These are phyloP conservation scores for Sternarchorhynchus goeldii DNA, from an alignment of 2,797 vertebrate species.

Conservation along the genomic window DNA sequence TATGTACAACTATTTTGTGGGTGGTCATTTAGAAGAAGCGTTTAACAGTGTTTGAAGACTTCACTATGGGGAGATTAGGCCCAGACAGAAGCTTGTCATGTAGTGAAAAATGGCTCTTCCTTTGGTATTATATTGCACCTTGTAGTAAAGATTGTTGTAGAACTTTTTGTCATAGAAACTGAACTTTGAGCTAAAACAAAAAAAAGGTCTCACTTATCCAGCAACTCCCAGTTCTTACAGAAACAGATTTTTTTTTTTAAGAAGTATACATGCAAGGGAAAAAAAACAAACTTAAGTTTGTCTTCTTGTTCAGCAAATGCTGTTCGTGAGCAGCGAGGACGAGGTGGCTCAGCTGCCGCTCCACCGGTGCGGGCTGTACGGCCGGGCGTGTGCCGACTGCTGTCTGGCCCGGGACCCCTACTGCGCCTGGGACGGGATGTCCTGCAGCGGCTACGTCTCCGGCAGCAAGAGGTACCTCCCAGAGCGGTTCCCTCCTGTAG, in stretches of 20 bases:
- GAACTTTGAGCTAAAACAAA: too few species aligned
- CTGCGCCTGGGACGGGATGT: constrained; percentile 87
- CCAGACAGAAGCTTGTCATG: not conserved
- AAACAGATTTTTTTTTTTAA: too few species aligned
- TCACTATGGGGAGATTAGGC: constrained; percentile 15
- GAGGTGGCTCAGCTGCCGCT: constrained; percentile 85
- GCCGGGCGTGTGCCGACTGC: constrained; percentile 90
- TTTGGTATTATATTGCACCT: not conserved
- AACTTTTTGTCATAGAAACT: too few species aligned
- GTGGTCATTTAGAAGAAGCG: constrained; percentile 19
- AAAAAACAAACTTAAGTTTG: not conserved
- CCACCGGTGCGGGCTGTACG: constrained; percentile 88
- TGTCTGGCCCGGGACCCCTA: constrained; percentile 94
- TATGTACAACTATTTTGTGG: constrained; percentile 63
- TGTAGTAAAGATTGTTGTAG: not conserved
- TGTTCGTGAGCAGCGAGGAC: constrained; percentile 83
- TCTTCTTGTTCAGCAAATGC: constrained; percentile 77
- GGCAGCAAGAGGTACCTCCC: constrained; percentile 70
- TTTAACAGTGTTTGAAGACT: constrained; percentile 35
- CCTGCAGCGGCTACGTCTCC: constrained; percentile 79
- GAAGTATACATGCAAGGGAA: not conserved
- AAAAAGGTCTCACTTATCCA: too few species aligned
- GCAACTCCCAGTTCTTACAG: too few species aligned
- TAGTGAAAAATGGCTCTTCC: not conserved
- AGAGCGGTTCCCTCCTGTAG: not conserved